Conservation (phyloP, 2,888 invertebrate species). For the Eristalinus aeneus region DNA sequence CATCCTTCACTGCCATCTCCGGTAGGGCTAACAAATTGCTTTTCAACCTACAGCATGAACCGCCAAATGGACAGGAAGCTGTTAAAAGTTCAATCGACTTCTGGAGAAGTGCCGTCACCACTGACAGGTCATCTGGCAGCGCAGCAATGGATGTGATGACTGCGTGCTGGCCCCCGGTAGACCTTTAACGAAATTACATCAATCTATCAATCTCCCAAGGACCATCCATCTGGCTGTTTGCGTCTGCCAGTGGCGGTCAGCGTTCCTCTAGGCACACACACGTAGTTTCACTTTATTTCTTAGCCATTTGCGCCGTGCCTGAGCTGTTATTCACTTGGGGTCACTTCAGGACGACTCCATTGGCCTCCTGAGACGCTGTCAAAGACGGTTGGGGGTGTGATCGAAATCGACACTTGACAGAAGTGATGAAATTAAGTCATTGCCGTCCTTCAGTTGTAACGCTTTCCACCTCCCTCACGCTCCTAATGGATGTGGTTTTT, state of each 20-base stretch:
- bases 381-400: background rate
- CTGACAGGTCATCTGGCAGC: conserved; percentile 53
- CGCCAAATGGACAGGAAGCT: conserved; percentile 45
- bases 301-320: conserved; percentile 18
- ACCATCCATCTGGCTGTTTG: conserved; percentile 31
- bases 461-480: background rate
- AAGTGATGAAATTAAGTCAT: conserved; percentile 60
- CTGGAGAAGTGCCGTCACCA: conserved; percentile 36
- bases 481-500: conserved; percentile 52
- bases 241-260: background rate
- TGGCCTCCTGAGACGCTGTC: background rate
- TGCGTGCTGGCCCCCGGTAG: conserved; percentile 30
- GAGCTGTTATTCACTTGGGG: conserved; percentile 25
- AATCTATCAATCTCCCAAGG: conserved; percentile 58
- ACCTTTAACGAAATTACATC: conserved; percentile 64
- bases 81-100: conserved; percentile 64
- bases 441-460: no score
- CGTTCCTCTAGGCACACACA: background rate
- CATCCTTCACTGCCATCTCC: conserved; percentile 2
- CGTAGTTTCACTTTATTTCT: background rate
- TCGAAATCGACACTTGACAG: conserved; percentile 32
- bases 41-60: conserved; percentile 32
- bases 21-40: conserved; percentile 34
- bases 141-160: conserved; percentile 29
- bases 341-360: conserved; percentile 1